A percentile compares a stretch with the other conserved stretches of the same genome.
Evolutionary conservation across 2,797 vertebrate genomes (phyloP).

Genomic region (Thunnus albacares): DNA sequence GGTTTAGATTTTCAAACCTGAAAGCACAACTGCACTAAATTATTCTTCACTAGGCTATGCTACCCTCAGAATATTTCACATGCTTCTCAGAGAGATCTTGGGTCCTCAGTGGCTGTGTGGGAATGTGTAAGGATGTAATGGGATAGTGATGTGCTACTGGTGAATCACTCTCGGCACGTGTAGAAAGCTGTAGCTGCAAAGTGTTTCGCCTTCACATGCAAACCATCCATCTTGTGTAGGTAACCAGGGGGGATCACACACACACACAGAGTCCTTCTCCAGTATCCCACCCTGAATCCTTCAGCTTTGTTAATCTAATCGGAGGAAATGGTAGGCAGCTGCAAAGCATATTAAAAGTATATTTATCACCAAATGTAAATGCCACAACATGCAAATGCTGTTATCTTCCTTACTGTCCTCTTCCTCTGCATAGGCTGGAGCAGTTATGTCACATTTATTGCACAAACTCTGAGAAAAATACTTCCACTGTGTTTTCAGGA

Average conservation of each 20-base stretch:
- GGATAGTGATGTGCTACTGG: constrained; percentile 23
- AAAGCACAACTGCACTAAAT: background rate
- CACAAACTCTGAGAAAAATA: constrained; percentile 24
- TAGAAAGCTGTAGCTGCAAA: constrained; percentile 26
- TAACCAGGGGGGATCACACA: constrained; percentile 35
- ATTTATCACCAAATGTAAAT: constrained; percentile 66
- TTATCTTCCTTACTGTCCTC: constrained; percentile 19
- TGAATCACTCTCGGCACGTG: constrained; percentile 27
- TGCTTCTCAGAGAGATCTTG: constrained; percentile 4
- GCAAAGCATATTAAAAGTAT: constrained; percentile 63
- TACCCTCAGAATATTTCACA: constrained; percentile 4
- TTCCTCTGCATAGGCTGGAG: constrained; percentile 33
- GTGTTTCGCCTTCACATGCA: constrained; percentile 21
- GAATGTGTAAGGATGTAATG: constrained; percentile 30
- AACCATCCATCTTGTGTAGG: constrained; percentile 56
- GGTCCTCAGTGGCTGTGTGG: constrained; percentile 25
- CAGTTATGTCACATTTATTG: constrained; percentile 56
- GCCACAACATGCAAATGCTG: constrained; percentile 71
- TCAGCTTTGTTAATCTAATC: constrained; percentile 59
- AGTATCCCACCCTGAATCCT: constrained; percentile 41
- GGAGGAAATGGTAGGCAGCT: constrained; percentile 35
- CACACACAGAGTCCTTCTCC: constrained; percentile 37
- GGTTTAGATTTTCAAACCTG: background rate
- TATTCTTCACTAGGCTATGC: background rate
- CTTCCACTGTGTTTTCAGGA: constrained; percentile 19